Conservation (phyloP, 2,888 invertebrate genomes). For the Tinea pellionella region DNA sequence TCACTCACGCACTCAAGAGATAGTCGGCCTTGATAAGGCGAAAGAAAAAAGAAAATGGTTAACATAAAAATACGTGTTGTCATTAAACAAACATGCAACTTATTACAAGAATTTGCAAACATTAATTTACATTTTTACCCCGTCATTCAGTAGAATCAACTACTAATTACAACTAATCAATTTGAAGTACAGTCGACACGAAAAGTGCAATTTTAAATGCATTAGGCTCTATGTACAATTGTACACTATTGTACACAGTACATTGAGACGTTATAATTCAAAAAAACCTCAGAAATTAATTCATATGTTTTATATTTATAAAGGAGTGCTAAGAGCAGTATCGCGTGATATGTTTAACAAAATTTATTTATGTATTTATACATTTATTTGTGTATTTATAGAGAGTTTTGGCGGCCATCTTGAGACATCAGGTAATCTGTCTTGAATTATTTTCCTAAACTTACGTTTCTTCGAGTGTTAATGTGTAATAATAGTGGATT, state of each 20-base stretch:
- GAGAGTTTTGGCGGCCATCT: no score
- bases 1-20: no score
- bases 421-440: no score
- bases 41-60: no score
- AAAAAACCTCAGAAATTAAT: neutral
- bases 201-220: slow-evolving; percentile 10
- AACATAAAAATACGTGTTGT: no score
- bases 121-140: neutral
- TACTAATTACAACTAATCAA: neutral
- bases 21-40: no score
- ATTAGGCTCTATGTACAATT: no score
- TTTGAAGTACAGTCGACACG: slow-evolving; percentile 10
- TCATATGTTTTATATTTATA: neutral
- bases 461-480: no score
- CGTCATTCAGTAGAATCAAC: neutral
- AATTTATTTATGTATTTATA: no score
- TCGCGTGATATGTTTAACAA: neutral
- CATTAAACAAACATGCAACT: neutral
- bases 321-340: neutral
- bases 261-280: neutral
- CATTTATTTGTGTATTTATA: no score
- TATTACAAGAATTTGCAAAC: neutral
- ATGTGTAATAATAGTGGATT: no score
- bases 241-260: neutral
- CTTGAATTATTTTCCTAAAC: no score